Evolutionary conservation across 2,888 invertebrate genomes (phyloP).

Genomic region (Pristionchus fissidentatus): DNA sequence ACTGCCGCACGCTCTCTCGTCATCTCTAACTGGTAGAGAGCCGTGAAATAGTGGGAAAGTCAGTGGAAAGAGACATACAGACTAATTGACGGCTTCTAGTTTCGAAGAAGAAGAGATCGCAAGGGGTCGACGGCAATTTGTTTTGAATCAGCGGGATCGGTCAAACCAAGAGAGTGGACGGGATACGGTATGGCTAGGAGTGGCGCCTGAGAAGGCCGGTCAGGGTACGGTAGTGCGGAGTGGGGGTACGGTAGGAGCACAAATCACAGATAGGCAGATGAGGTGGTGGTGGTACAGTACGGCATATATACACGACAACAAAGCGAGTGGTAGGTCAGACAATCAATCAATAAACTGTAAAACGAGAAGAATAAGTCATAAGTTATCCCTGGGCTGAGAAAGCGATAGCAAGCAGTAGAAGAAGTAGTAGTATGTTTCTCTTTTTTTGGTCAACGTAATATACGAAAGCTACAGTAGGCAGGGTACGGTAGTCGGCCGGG

Average conservation of each 20-base stretch:
- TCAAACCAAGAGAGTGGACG: neutral
- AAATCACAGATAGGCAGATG: too few relatives aligned
- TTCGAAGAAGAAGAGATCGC: conserved; percentile 20
- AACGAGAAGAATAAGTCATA: neutral
- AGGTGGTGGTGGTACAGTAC: neutral
- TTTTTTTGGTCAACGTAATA: neutral
- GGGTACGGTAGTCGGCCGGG: neutral
- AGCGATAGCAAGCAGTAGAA: neutral
- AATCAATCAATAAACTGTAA: neutral
- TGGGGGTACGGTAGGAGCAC: conserved; percentile 5
- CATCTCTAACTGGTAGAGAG: conserved; percentile 6
- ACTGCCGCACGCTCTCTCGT: neutral
- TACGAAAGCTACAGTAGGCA: conserved; percentile 5
- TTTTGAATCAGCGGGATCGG: neutral
- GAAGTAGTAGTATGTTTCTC: neutral
- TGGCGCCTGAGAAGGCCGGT: conserved; percentile 35
- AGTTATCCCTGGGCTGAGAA: conserved; percentile 41
- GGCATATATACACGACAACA: conserved; percentile 7
- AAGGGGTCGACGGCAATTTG: neutral
- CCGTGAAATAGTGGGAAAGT: neutral
- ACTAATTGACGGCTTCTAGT: too few relatives aligned
- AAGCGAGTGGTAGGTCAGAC: neutral
- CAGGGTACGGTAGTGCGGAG: neutral
- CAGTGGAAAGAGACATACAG: neutral
- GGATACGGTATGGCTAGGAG: conserved; percentile 14